Conservation (phyloP, 2,113 vertebrate species). For the Psittacula cyanocephala region DNA sequence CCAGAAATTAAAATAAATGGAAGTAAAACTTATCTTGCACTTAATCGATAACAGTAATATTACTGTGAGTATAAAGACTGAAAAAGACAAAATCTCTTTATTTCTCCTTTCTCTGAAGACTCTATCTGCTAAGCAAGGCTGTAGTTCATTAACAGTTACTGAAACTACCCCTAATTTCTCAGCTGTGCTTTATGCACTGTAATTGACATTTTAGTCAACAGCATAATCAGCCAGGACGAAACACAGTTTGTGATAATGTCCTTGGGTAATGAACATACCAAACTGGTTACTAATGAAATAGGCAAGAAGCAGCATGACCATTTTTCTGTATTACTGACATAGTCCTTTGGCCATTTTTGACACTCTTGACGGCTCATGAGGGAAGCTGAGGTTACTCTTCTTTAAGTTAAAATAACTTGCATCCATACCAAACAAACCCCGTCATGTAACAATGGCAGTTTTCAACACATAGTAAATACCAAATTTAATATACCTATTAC, state of each 20-base stretch:
- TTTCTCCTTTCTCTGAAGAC: not conserved
- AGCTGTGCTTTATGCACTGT: not conserved
- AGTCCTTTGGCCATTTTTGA: not conserved
- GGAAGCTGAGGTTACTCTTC: not conserved
- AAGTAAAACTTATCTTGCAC: not conserved
- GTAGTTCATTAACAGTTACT: not conserved
- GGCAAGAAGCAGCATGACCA: not conserved
- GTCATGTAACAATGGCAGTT: not conserved
- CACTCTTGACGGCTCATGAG: fast-evolving
- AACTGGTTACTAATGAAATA: not conserved
- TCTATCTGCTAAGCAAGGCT: not conserved
- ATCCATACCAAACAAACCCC: not conserved
- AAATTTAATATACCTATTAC: not conserved
- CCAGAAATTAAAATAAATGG: not conserved
- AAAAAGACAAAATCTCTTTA: not conserved
- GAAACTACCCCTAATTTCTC: not conserved
- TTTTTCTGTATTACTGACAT: not conserved
- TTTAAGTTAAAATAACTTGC: not conserved
- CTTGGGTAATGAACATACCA: not conserved
- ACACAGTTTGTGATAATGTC: not conserved
- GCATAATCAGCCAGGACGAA: not conserved
- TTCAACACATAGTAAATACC: not conserved
- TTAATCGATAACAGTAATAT: not conserved
- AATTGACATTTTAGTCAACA: not conserved
- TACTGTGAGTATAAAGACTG: not conserved